Evolutionary conservation across 2,113 vertebrate genomes (phyloP), one percentile per base, ranked within the genome.

Genomic region (Muntiacus muntjak): DNA sequence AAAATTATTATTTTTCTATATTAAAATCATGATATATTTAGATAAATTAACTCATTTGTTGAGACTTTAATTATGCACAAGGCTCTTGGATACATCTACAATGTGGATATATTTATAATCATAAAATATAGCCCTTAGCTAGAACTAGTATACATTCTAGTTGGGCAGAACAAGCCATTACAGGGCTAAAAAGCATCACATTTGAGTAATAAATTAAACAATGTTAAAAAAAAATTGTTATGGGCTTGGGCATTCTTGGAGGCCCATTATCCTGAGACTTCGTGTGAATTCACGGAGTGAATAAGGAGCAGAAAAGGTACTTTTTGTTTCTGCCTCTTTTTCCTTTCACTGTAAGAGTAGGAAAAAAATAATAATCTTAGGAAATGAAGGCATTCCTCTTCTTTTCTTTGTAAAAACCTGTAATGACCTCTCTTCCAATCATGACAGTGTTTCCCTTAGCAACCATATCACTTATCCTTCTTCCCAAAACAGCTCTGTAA

Each of bases 401-500:
- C 85, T 58, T 92, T 95, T 85, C 76, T 97, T 92, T 95, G 54
- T 96, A 64, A 97, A 96, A 96, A 86, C 91, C 95, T 96, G 62
- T 86, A 47, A 84, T 98, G 98, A 91, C 95, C 94, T 89, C 92
- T 97, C 86, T 91, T 94, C 91, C 95, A 96, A 94, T 96, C 90
- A 97, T 79, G 60, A 76, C 86, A 94, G 55, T 23, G 92, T 96
- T 97, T 97, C 96, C 95, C 96, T 94, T 98, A 90, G 97, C 96
- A 98, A 98, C 97, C 78, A 15, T 64, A 88, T 94, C 88, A 54
- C 45, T 93, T 62, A 94, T 76, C 30, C 47, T 94, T 45, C 54
- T 97, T 94, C 43, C 55, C 26, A 23, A 43, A 45, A 92, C 45
- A 1, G 23, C 82, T 92, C 71, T 96, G 82, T 89, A 96, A 97